A percentile compares a stretch with the other conserved stretches of the same genome.
phyloP scores from a whole-genome alignment of 2,888 invertebrate genomes.

The Ceriagrion tenellum region DNA sequence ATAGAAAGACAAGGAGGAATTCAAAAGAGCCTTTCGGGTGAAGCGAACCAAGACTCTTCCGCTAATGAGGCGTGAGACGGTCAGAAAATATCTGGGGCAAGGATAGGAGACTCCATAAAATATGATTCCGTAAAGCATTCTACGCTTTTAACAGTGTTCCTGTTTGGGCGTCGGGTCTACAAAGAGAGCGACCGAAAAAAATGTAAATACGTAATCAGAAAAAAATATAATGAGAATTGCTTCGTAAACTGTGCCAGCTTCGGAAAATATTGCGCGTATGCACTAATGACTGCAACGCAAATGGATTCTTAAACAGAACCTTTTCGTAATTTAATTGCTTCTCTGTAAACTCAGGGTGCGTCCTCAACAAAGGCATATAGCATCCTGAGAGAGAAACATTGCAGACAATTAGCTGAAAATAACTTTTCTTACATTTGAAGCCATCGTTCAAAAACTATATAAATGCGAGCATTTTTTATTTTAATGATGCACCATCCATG shows the following conservation, averaged over 20 bases:
- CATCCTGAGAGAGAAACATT: not conserved
- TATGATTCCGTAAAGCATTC: not conserved
- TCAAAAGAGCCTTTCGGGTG: conserved; percentile 26
- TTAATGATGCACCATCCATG: no score
- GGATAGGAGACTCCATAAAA: not conserved
- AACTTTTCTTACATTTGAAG: no score
- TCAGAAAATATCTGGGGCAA: conserved; percentile 42
- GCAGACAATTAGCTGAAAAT: no score
- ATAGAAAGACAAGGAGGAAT: not conserved
- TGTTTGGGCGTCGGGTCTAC: not conserved
- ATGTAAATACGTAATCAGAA: not conserved
- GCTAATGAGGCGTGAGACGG: conserved; percentile 53
- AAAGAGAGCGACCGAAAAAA: not conserved
- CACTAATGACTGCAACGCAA: not conserved
- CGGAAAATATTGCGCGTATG: not conserved
- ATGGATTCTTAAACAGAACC: not conserved
- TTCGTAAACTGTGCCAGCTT: not conserved
- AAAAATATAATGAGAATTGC: not conserved
- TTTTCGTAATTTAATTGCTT: not conserved
- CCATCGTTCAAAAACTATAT: no score
- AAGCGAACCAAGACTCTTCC: conserved; percentile 11
- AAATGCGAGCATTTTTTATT: no score
- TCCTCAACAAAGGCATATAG: not conserved
- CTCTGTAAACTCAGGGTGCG: not conserved
- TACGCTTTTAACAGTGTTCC: not conserved